phyloP scores from a whole-genome alignment of 2,113 vertebrate species.

The Potamarius usumacintae region DNA sequence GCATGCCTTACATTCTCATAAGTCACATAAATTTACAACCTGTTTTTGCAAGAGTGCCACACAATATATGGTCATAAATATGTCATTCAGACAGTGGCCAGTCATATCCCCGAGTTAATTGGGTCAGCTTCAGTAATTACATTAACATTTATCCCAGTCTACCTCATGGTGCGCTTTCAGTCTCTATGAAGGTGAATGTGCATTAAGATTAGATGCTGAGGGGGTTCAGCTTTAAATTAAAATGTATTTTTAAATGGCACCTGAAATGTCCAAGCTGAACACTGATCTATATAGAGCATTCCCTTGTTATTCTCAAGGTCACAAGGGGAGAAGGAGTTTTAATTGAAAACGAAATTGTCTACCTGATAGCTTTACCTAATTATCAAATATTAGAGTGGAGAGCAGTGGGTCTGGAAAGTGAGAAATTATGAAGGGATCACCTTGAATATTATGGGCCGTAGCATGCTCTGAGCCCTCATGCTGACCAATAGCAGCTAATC shows the following conservation, averaged over 20 bases:
- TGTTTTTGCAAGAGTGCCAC: conserved; percentile 19
- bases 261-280: conserved; percentile 52
- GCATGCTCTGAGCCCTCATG: conserved; percentile 33
- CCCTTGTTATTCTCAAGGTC: conserved; percentile 67
- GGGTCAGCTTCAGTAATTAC: conserved; percentile 69
- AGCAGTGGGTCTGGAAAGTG: conserved; percentile 61
- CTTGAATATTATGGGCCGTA: conserved; percentile 49
- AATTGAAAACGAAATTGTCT: conserved; percentile 78
- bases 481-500: conserved; percentile 55
- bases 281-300: conserved; percentile 56
- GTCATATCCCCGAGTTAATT: conserved; percentile 65
- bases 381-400: conserved; percentile 70
- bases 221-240: conserved; percentile 65
- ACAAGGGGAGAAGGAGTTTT: conserved; percentile 64
- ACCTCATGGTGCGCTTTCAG: conserved; percentile 52
- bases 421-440: conserved; percentile 68
- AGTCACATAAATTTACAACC: conserved; percentile 21
- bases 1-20: not conserved
- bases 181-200: conserved; percentile 57
- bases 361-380: conserved; percentile 78
- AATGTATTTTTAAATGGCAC: conserved; percentile 67
- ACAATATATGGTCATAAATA: conserved; percentile 57
- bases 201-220: conserved; percentile 63
- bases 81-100: conserved; percentile 57
- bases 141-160: conserved; percentile 61